A percentile compares a stretch with the other conserved stretches of the same genome.
Conservation (phyloP, 2,888 invertebrate species). For the Syrphus vitripennis region DNA sequence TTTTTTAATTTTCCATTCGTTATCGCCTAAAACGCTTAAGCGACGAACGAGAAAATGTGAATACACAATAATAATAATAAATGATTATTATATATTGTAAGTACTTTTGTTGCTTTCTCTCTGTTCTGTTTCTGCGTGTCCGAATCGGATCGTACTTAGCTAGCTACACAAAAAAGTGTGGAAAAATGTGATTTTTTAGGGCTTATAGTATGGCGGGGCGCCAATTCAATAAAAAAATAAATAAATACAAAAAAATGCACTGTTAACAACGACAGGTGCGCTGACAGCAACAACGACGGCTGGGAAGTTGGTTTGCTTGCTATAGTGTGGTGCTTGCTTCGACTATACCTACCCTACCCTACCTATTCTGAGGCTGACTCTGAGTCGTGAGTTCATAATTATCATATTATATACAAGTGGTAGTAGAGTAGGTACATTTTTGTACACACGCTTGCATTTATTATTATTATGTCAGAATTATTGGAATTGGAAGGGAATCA, state of each 20-base stretch:
- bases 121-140: conserved; percentile 18
- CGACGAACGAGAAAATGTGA: conserved; percentile 29
- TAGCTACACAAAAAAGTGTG: conserved; percentile 18
- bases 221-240: conserved; percentile 36
- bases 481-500: conserved; percentile 29
- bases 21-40: conserved; percentile 29
- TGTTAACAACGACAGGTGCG: conserved; percentile 57
- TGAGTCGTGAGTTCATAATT: conserved; percentile 9
- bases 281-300: neutral
- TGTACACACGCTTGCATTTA: conserved; percentile 10
- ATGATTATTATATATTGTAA: conserved; percentile 22
- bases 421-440: conserved; percentile 2
- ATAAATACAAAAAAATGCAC: conserved; percentile 21
- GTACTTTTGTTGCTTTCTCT: conserved; percentile 24
- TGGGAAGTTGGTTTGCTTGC: neutral
- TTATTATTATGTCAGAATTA: conserved; percentile 35
- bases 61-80: conserved; percentile 25
- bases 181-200: conserved; percentile 58
- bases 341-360: neutral
- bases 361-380: conserved; percentile 5
- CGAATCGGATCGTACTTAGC: conserved; percentile 16
- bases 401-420: neutral
- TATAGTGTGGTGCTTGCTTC: neutral
- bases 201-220: conserved; percentile 38
- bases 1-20: conserved; percentile 16